Percentiles rank a stretch among this genome's conserved stretches.
Evolutionary conservation across 2,113 vertebrate species (phyloP).

Genomic region (Eulemur rufifrons): DNA sequence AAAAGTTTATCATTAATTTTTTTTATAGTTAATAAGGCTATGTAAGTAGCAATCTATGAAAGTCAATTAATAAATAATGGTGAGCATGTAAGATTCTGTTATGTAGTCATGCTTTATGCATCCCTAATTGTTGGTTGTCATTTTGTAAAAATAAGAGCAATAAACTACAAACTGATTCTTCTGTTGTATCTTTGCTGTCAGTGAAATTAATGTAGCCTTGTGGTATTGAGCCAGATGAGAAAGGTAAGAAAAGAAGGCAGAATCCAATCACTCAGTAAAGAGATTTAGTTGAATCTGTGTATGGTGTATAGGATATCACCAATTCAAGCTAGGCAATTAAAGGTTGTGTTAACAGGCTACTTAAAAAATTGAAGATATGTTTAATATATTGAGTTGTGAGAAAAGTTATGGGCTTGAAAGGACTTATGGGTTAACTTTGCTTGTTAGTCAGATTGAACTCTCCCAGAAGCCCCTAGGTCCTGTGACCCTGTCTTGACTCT

Average conservation of each 20-base stretch:
- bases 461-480: neutral
- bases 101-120: conserved; percentile 3
- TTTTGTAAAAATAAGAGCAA: conserved; percentile 8
- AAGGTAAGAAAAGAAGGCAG: neutral
- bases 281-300: conserved; percentile 17
- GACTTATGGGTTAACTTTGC: neutral
- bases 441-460: neutral
- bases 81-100: neutral
- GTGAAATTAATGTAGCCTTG: neutral
- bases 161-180: conserved; percentile 1
- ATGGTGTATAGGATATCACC: neutral
- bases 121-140: neutral
- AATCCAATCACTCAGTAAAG: neutral
- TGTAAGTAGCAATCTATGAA: neutral
- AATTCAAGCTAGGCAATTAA: conserved; percentile 12
- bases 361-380: neutral
- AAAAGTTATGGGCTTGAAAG: neutral
- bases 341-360: neutral
- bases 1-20: neutral
- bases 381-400: neutral
- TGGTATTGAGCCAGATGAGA: conserved; percentile 1
- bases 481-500: neutral
- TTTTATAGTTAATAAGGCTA: neutral
- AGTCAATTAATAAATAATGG: conserved; percentile 20
- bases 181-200: neutral